A percentile compares a stretch with the other conserved stretches of the same genome.
phyloP scores from a whole-genome alignment of 2,888 invertebrate genomes.

The Euzophera pinguis region DNA sequence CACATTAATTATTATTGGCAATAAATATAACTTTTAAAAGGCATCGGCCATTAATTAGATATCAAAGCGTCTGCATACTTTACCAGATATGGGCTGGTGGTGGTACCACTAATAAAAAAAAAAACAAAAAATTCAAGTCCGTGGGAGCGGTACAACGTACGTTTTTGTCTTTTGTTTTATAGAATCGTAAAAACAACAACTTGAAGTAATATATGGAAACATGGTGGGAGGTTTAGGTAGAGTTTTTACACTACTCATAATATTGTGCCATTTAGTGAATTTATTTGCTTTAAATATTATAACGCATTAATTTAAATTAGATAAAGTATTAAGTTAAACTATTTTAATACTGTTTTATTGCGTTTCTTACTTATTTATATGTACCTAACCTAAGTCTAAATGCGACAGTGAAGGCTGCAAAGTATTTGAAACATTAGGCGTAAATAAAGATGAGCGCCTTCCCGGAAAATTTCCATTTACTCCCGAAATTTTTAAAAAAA shows the following conservation, averaged over 20 bases:
- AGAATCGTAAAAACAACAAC: not conserved
- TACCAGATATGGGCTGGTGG: not conserved
- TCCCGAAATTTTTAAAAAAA: too few species aligned
- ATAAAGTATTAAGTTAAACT: not conserved
- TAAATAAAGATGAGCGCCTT: too few species aligned
- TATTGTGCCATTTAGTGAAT: not conserved
- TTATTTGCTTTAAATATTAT: not conserved
- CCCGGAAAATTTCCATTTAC: too few species aligned
- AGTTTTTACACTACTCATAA: not conserved
- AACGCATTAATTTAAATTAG: not conserved
- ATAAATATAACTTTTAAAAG: not conserved
- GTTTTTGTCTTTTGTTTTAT: not conserved
- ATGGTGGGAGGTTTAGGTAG: not conserved
- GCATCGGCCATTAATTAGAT: conserved; percentile 6
- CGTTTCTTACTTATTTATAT: too few species aligned
- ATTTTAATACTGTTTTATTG: too few species aligned
- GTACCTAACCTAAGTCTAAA: too few species aligned
- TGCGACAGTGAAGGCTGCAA: too few species aligned
- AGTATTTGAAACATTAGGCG: too few species aligned
- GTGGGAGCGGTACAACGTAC: not conserved
- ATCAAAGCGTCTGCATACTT: not conserved
- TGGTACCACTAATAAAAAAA: not conserved
- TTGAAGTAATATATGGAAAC: not conserved
- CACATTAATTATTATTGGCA: not conserved
- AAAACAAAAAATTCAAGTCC: not conserved